These are phyloP conservation scores for Oryctolagus cuniculus DNA, from an alignment of 2,113 vertebrate genomes.

Conservation along the genomic window DNA sequence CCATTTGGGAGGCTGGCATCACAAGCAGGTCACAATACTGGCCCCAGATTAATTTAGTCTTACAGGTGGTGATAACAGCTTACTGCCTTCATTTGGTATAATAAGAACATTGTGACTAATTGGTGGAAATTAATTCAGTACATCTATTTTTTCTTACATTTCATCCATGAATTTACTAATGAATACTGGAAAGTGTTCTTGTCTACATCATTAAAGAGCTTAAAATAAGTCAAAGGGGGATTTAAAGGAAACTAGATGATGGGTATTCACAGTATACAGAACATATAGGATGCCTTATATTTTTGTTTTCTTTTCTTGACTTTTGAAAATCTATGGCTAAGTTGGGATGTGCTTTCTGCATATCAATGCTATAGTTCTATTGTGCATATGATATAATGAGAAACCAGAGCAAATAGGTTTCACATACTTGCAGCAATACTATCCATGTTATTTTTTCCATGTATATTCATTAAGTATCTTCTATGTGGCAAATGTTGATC, in stretches of 20 bases:
- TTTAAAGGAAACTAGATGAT: background rate
- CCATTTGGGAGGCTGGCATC: no score
- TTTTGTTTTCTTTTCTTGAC: background rate
- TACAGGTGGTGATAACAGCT: slow-evolving; percentile 32
- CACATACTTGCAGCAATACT: background rate
- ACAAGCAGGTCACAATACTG: no score
- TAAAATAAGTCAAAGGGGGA: slow-evolving; percentile 15
- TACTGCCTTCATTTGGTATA: slow-evolving; percentile 50
- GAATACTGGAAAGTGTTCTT: slow-evolving; percentile 18
- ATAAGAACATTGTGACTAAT: slow-evolving; percentile 36
- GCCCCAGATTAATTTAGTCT: background rate
- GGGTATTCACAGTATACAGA: slow-evolving; percentile 13
- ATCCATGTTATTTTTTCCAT: background rate
- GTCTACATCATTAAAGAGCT: background rate
- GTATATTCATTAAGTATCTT: background rate
- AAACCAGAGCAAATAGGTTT: background rate
- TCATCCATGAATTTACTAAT: slow-evolving; percentile 3
- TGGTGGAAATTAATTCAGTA: slow-evolving; percentile 53
- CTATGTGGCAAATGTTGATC: background rate
- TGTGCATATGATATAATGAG: background rate
- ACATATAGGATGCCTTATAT: slow-evolving; percentile 25
- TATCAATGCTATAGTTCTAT: background rate
- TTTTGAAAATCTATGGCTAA: background rate
- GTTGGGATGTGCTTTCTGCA: background rate
- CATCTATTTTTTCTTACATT: slow-evolving; percentile 50